Conservation (phyloP, 2,113 vertebrate species). For the Tinamus guttatus region DNA sequence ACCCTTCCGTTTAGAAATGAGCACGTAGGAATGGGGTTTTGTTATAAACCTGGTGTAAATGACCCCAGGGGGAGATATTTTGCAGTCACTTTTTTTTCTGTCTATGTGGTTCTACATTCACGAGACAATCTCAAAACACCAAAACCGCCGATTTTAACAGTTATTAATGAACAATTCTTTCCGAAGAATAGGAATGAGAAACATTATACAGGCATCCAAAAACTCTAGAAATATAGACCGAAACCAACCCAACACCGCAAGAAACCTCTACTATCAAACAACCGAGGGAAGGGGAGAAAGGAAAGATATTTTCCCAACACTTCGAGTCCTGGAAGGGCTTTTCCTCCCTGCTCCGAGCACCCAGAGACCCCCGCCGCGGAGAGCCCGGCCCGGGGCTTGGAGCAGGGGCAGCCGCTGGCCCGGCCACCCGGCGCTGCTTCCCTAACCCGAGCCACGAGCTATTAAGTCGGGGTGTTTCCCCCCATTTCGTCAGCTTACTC, state of each 20-base stretch:
- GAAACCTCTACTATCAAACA: not conserved
- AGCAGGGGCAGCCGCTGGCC: too few relatives aligned
- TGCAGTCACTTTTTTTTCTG: not conserved
- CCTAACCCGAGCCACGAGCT: not conserved
- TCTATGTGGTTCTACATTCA: fast-evolving
- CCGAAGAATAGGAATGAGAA: too few relatives aligned
- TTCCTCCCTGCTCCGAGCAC: not conserved
- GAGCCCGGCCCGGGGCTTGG: not conserved
- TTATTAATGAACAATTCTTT: not conserved
- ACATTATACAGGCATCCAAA: not conserved
- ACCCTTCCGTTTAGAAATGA: not conserved
- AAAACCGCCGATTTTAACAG: fast-evolving
- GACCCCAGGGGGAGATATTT: not conserved
- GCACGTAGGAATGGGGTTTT: not conserved
- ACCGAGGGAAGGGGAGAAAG: fast-evolving
- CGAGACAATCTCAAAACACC: not conserved
- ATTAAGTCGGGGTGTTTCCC: fast-evolving
- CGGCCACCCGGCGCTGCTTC: not conserved
- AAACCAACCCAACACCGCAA: not conserved
- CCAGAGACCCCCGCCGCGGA: fast-evolving
- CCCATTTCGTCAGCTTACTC: not conserved
- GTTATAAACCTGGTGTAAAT: not conserved
- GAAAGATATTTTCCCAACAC: fast-evolving
- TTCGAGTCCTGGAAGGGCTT: fast-evolving
- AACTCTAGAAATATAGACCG: fast-evolving